Base-by-base conservation (phyloP, 2,113 vertebrate genomes). In the Chlamydotis undulata region DNA sequence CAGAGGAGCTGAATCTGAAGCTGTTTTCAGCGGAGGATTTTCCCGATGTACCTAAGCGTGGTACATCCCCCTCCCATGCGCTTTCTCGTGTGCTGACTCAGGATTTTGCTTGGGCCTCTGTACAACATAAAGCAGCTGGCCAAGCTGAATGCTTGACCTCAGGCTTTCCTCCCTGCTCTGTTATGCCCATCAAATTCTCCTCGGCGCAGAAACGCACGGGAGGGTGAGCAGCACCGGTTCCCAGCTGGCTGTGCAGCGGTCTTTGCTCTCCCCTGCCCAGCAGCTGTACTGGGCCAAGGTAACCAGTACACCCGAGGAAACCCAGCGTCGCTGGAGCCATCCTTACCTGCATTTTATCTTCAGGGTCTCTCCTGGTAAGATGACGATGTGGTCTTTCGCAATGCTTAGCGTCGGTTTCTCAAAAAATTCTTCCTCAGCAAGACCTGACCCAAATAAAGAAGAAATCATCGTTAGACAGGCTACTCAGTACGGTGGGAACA, bases 271-370 rank as follows among this genome's bases (percentile, higher is more conserved):
- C 8, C 57, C 67, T 35, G 2, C 76, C 31, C 50, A 26, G 50
- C 26, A 73, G 33, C 68, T 47, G 3, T 18, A 5, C 73, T 22
- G 56, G 33, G 33, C 61, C 43, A 31, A 59, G 35, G 57, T 14
- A 22, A 53, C 15, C 53, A 10, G 9, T 7, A 47, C 53, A 8
- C 28, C 2, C 16, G 13, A 41, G 82, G 67, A 70, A 78, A 64
- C 6, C 52, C 87, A 55, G 78, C 43, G 0, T 5, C 47, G 33
- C 60, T 22, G 28, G 75, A 71, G 73, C 53, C 33, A 28, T 59
- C 76, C 90, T 97, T 97, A 98, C 98, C 97, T 97, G 98, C 98
- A 98, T 77, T 94, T 96, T 19, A 98, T 94, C 67, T 95, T 96
- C 4, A 97, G 93, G 19, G 76, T 87, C 39, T 95, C 92, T 75